phyloP scores from a whole-genome alignment of 2,888 invertebrate species.

The Cephus pulcher region DNA sequence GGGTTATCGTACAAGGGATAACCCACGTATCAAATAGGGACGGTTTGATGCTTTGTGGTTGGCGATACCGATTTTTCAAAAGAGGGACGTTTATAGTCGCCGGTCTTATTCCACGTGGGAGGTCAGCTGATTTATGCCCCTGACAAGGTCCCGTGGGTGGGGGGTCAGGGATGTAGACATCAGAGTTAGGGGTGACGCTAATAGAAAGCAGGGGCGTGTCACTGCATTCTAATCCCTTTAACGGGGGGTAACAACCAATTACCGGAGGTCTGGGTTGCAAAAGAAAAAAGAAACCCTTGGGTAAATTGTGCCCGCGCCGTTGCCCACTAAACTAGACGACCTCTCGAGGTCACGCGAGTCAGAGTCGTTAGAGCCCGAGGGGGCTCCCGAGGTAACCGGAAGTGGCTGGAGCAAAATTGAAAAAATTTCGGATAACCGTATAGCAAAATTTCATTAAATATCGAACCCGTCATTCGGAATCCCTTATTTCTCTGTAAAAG shows the following conservation, averaged over 20 bases:
- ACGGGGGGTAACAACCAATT: conserved; percentile 11
- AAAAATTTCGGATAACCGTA: background rate
- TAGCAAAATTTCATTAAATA: background rate
- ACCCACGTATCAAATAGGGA: background rate
- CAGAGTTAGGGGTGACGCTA: background rate
- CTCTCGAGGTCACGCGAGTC: background rate
- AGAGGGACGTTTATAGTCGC: background rate
- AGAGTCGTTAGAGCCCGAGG: background rate
- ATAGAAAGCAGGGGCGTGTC: conserved; percentile 5
- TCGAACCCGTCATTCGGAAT: background rate
- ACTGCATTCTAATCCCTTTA: conserved; percentile 21
- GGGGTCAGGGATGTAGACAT: background rate
- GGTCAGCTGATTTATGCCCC: background rate
- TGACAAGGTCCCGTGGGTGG: background rate
- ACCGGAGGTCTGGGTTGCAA: background rate
- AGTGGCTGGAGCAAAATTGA: background rate
- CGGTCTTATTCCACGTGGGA: background rate
- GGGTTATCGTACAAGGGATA: background rate
- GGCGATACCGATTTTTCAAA: background rate
- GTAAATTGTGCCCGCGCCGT: background rate
- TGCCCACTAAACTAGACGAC: background rate
- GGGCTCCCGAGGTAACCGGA: background rate
- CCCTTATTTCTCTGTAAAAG: background rate
- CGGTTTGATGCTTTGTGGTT: background rate
- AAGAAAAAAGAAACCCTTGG: background rate